Percentiles rank a stretch among this genome's conserved stretches.
Conservation (phyloP, 2,113 vertebrate genomes). For the Rhinoderma darwinii region DNA sequence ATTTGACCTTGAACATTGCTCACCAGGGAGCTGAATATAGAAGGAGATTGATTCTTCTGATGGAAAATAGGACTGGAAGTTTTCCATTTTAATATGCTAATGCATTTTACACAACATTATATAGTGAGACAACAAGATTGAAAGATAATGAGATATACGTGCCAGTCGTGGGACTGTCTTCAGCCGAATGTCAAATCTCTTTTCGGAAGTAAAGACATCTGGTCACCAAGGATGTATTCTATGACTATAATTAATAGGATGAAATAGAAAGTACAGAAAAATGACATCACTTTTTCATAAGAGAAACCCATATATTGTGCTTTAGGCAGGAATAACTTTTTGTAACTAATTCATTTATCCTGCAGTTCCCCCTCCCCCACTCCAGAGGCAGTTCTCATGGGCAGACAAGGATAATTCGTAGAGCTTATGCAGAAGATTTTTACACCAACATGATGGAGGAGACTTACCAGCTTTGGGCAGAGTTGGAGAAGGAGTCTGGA, state of each 20-base stretch:
- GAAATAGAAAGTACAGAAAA: background rate
- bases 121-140: slow-evolving; percentile 8
- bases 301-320: background rate
- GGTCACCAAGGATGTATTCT: background rate
- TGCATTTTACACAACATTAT: slow-evolving; percentile 7
- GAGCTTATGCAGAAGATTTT: slow-evolving; percentile 74
- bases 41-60: background rate
- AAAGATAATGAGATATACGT: slow-evolving; percentile 31
- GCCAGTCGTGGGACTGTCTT: slow-evolving; percentile 20
- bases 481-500: slow-evolving; percentile 78
- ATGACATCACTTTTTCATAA: background rate
- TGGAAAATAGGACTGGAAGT: slow-evolving; percentile 4
- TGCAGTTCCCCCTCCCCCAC: slow-evolving; percentile 88
- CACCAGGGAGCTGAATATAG: background rate
- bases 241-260: background rate
- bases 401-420: slow-evolving; percentile 88
- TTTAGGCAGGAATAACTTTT: background rate
- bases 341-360: background rate
- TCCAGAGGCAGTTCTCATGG: slow-evolving; percentile 91
- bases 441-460: slow-evolving; percentile 87
- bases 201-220: slow-evolving; percentile 9
- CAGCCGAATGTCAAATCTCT: slow-evolving; percentile 7
- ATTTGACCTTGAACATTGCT: slow-evolving; percentile 38
- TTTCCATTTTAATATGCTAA: slow-evolving; percentile 28
- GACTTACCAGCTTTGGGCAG: slow-evolving; percentile 80